Evolutionary conservation across 2,888 invertebrate genomes (phyloP), one percentile per base, ranked within the genome.

Genomic region (Trichogramma evanescens): DNA sequence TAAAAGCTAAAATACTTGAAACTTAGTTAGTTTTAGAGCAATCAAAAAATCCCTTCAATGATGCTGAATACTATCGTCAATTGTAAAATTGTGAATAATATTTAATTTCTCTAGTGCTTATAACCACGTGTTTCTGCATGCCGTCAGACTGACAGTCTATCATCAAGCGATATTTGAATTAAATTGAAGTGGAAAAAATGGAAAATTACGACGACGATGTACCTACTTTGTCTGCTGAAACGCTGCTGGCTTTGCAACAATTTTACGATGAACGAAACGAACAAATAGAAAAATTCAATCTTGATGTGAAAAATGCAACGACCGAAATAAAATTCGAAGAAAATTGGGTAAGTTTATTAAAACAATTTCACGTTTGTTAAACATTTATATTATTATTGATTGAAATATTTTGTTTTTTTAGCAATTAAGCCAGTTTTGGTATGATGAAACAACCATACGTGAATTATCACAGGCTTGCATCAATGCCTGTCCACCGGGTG

Each of bases 341-440:
- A 78, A 84, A 93, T 77, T 93, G 93, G 93, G 93, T 92, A 78
- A 26, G 26, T 2, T 1, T 26, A 26, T 26, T 66, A 65, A 58
- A 50, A 50, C 1, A 7, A 46, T 48, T 9, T n/a, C 10, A 46
- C 56, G 4, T 59, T 46, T 43, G 40, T 41, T 13, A 45, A 6
- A 6, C 39, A 40, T 40, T 50, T 45, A 48, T 48, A 8, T 50
- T 49, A 52, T 61, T 62, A 5, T 52, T 41, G 6, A 44, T 40
- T 56, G 52, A 43, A 45, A 46, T 51, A 9, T 48, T n/a, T 50
- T 50, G 66, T 70, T 58, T 65, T 80, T 82, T 6, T 77, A 94
- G 95, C 94, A 97, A 92, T 80, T 97, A 48, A 95, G 95, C 73
- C 97, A 97, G 79, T 97, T 98, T 81, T 98, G 97, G 97, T 98